Percentiles rank a stretch among this genome's conserved stretches.
These are phyloP conservation scores for Falco novaeseelandiae DNA, from an alignment of 2,797 vertebrate species.

Conservation along the genomic window DNA sequence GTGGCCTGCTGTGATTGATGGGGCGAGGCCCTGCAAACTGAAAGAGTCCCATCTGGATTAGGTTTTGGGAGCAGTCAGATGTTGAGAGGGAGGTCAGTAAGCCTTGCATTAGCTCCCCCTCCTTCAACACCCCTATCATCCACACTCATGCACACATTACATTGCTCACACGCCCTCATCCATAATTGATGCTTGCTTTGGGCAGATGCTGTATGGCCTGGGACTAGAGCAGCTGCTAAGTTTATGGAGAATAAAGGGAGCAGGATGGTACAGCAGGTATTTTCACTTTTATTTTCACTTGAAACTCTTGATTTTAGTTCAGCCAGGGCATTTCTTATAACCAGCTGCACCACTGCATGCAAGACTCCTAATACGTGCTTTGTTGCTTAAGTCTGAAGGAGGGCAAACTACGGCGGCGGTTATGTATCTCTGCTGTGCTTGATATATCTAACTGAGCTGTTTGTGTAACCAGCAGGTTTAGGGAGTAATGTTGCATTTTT, in stretches of 20 bases:
- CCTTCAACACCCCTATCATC: conserved; percentile 61
- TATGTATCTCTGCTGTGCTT: conserved; percentile 10
- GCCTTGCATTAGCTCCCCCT: conserved; percentile 77
- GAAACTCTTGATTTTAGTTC: conserved; percentile 46
- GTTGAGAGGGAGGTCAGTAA: conserved; percentile 78
- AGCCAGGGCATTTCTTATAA: not conserved
- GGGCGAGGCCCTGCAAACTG: conserved; percentile 58
- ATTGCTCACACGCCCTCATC: conserved; percentile 66
- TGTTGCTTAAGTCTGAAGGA: not conserved
- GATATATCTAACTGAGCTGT: conserved; percentile 14
- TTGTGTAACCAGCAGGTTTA: conserved; percentile 69
- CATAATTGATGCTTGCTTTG: conserved; percentile 82
- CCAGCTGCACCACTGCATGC: conserved; percentile 36
- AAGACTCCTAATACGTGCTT: not conserved
- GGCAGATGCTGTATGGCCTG: conserved; percentile 86
- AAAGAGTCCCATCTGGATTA: conserved; percentile 75
- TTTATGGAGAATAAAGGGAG: conserved; percentile 85
- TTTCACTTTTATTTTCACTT: conserved; percentile 71
- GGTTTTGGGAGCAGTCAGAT: conserved; percentile 79
- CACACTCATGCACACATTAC: conserved; percentile 44
- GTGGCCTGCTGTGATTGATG: conserved; percentile 79
- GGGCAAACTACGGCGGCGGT: not conserved
- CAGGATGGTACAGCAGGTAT: conserved; percentile 91
- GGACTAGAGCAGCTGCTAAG: conserved; percentile 84
- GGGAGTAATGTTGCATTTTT: conserved; percentile 64